phyloP scores from a whole-genome alignment of 2,888 invertebrate species.

The Pherbina coryleti region DNA sequence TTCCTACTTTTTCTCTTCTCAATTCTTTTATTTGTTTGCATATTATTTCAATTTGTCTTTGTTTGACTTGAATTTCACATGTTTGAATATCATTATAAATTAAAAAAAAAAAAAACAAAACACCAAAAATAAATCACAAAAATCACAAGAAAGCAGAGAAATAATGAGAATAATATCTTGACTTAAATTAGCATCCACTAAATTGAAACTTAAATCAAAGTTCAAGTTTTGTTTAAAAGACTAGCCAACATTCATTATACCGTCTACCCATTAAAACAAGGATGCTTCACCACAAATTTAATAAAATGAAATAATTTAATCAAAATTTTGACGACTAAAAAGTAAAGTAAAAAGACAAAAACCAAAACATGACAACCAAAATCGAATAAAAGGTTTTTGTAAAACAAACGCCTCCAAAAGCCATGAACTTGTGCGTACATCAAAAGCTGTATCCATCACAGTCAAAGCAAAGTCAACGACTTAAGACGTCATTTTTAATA shows the following conservation, averaged over 20 bases:
- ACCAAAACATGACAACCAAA: not conserved
- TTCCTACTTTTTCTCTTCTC: not conserved
- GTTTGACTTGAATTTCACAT: not conserved
- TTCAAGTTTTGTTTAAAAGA: too few relatives aligned
- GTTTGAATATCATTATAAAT: not conserved
- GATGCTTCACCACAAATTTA: not conserved
- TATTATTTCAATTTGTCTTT: not conserved
- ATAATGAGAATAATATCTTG: too few relatives aligned
- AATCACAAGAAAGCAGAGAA: not conserved
- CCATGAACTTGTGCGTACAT: not conserved
- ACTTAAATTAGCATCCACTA: too few relatives aligned
- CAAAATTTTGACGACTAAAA: constrained; percentile 8
- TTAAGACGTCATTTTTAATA: constrained; percentile 16
- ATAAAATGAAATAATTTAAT: constrained; percentile 6
- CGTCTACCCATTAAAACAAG: too few relatives aligned
- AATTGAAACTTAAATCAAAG: too few relatives aligned
- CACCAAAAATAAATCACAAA: not conserved
- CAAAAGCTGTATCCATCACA: not conserved
- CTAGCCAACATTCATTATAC: too few relatives aligned
- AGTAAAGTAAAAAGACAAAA: not conserved
- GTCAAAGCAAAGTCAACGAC: constrained; percentile 32
- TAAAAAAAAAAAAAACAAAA: not conserved
- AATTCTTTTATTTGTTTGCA: not conserved
- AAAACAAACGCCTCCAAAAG: not conserved
- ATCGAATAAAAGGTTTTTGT: not conserved